Evolutionary conservation across 1,140 invertebrate genomes (phyloP).

Genomic region (Thaumatotibia leucotreta): DNA sequence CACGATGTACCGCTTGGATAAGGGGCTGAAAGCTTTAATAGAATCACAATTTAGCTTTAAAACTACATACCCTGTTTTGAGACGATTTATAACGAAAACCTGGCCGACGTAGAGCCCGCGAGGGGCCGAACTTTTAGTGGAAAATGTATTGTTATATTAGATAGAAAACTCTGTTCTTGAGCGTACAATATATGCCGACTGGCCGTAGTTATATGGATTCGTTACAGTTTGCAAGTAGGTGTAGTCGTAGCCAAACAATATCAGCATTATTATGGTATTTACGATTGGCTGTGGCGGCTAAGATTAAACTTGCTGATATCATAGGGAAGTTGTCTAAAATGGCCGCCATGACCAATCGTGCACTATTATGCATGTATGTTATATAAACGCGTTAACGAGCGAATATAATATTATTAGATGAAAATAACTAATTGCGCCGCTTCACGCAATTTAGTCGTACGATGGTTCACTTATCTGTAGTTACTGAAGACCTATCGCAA

Average conservation of each 20-base stretch:
- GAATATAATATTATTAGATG: constrained; percentile 66
- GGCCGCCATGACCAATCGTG: background rate
- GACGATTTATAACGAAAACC: constrained; percentile 42
- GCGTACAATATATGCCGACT: constrained; percentile 50
- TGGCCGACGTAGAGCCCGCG: background rate
- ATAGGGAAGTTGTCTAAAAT: no score
- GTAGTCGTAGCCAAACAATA: constrained; percentile 66
- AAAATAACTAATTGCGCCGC: constrained; percentile 58
- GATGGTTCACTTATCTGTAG: constrained; percentile 31
- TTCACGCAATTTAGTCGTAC: constrained; percentile 47
- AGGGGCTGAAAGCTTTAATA: constrained; percentile 60
- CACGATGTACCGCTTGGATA: constrained; percentile 19
- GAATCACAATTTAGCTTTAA: constrained; percentile 68
- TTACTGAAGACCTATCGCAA: no score
- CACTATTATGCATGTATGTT: constrained; percentile 51
- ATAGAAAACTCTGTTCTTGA: constrained; percentile 43
- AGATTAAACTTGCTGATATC: no score
- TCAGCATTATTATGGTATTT: constrained; percentile 46
- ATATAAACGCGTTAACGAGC: constrained; percentile 63
- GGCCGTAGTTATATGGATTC: constrained; percentile 59
- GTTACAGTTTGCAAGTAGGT: constrained; percentile 63
- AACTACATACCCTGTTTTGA: constrained; percentile 51
- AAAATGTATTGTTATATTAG: constrained; percentile 49
- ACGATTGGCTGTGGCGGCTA: constrained; percentile 23
- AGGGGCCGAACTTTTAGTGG: constrained; percentile 51